Conservation (phyloP, 2,797 vertebrate genomes). For the Pagetopsis macropterus region DNA sequence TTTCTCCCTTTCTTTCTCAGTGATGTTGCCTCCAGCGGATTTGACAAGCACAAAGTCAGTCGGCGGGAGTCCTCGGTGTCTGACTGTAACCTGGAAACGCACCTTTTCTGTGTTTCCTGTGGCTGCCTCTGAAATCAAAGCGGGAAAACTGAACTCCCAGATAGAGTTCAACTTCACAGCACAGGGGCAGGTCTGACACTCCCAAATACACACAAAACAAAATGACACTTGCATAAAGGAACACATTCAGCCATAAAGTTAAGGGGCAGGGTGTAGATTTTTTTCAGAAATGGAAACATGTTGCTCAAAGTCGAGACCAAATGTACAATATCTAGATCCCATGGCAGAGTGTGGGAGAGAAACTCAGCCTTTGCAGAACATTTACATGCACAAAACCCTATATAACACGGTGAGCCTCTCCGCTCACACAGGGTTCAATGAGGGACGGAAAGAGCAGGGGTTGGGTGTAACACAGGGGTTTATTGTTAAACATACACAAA, state of each 20-base stretch:
- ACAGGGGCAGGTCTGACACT: slow-evolving; percentile 53
- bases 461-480: no score
- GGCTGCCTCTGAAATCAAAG: slow-evolving; percentile 17
- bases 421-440: no score
- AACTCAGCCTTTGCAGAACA: no score
- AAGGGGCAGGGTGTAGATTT: neutral
- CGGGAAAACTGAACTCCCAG: slow-evolving; percentile 56
- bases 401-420: no score
- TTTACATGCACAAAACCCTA: no score
- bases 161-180: slow-evolving; percentile 60
- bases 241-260: neutral
- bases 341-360: no score
- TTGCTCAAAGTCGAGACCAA: neutral
- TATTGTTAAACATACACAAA: no score
- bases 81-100: slow-evolving; percentile 63
- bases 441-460: no score
- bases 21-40: slow-evolving; percentile 57
- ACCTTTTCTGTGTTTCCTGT: slow-evolving; percentile 2
- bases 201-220: neutral
- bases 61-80: slow-evolving; percentile 44
- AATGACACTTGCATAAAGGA: neutral
- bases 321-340: neutral
- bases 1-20: slow-evolving; percentile 46
- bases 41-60: slow-evolving; percentile 38
- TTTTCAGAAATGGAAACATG: neutral